phyloP scores from a whole-genome alignment of 1,140 invertebrate genomes.

The Drosophila hydei region DNA sequence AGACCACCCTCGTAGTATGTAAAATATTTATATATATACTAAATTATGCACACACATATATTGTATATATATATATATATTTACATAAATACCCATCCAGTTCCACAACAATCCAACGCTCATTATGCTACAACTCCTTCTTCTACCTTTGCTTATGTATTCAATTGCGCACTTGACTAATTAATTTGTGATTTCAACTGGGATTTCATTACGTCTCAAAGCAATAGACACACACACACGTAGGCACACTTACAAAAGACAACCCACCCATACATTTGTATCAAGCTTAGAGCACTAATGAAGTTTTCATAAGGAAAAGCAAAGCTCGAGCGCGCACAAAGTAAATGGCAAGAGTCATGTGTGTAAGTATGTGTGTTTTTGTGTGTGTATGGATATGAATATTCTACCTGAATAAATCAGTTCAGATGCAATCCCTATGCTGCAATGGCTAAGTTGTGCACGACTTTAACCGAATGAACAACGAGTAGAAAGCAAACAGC shows the following conservation, averaged over 20 bases:
- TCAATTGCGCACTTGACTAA: constrained; percentile 7
- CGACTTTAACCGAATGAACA: constrained; percentile 2
- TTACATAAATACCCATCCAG: neutral
- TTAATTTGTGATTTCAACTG: constrained; percentile 13
- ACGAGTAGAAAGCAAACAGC: constrained; percentile 3
- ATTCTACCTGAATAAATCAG: constrained; percentile 30
- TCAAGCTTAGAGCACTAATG: constrained; percentile 10
- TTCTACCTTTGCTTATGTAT: neutral
- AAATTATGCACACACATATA: neutral
- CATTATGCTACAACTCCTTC: neutral
- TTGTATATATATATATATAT: neutral
- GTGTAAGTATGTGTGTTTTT: neutral
- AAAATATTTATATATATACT: neutral
- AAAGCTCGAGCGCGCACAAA: constrained; percentile 5
- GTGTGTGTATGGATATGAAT: constrained; percentile 7
- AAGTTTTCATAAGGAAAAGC: constrained; percentile 11
- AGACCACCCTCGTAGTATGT: neutral
- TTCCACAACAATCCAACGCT: neutral
- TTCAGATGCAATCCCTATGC: constrained; percentile 30
- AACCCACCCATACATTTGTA: neutral
- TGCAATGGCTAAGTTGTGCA: constrained; percentile 6
- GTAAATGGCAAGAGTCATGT: neutral
- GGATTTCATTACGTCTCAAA: constrained; percentile 8
- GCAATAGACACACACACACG: neutral
- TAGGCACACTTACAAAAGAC: neutral